Conservation (phyloP, 1,140 invertebrate genomes). For the Caenorhabditis remanei region DNA sequence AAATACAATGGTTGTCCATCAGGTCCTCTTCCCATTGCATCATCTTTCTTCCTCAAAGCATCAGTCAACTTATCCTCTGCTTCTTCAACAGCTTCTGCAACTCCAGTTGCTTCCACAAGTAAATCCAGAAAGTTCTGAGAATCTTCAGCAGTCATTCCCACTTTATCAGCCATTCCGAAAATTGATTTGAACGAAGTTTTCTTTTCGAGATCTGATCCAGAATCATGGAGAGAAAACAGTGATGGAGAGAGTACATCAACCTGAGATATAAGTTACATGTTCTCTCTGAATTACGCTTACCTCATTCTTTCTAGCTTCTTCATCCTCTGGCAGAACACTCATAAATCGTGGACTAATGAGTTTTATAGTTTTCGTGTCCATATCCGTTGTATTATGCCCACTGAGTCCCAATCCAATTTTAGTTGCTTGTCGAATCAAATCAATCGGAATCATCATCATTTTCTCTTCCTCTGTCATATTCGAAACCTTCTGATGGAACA, state of each 20-base stretch:
- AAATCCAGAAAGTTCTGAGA: slow-evolving; percentile 69
- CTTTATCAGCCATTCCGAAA: slow-evolving; percentile 56
- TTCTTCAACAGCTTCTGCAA: slow-evolving; percentile 67
- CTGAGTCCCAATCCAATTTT: slow-evolving; percentile 61
- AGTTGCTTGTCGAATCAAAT: slow-evolving; percentile 60
- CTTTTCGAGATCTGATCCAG: slow-evolving; percentile 67
- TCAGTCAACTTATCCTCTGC: slow-evolving; percentile 29
- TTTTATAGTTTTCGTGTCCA: slow-evolving; percentile 66
- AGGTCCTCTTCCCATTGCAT: slow-evolving; percentile 67
- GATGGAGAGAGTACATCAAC: slow-evolving; percentile 69
- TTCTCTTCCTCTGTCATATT: slow-evolving; percentile 56
- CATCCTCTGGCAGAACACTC: slow-evolving; percentile 66
- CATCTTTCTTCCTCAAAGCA: slow-evolving; percentile 53
- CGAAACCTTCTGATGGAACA: slow-evolving; percentile 7
- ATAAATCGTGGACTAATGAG: slow-evolving; percentile 67
- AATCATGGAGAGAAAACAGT: slow-evolving; percentile 68
- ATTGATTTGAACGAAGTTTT: slow-evolving; percentile 66
- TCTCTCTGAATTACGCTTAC: not conserved
- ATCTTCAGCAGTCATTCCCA: slow-evolving; percentile 62
- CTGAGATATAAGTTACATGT: slow-evolving; percentile 59
- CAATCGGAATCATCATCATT: slow-evolving; percentile 56
- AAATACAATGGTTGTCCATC: slow-evolving; percentile 73
- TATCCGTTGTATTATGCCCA: slow-evolving; percentile 64
- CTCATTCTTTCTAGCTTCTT: slow-evolving; percentile 15
- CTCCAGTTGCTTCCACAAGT: slow-evolving; percentile 66